Evolutionary conservation across 2,797 vertebrate species (phyloP), one percentile per base, ranked within the genome.

Genomic region (Melanotaenia boesemani): DNA sequence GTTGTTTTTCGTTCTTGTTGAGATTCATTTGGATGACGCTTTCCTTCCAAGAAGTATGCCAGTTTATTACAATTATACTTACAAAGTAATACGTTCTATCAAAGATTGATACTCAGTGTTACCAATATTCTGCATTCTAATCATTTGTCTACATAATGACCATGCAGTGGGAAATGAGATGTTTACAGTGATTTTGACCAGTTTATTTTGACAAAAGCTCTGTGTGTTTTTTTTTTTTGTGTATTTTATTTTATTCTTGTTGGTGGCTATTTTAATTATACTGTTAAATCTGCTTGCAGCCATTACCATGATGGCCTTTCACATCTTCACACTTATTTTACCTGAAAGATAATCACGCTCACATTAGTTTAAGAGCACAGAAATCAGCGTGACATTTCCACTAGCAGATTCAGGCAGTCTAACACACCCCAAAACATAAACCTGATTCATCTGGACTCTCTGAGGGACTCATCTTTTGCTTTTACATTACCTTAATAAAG

Each of bases 311-410:
- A 65, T 83, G 85, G 69, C 85, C 77, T 91, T 91, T 88, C 82
- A 88, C 66, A 16, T 84, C 68, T 85, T 86, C 80, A 79, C 83
- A 81, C 76, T 58, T 69, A 63, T 79, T 67, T 81, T 76, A 82
- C 74, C 84, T 83, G 72, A 41, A 69, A 84, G 67, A 80, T 79
- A 88, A 82, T 88, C 72, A 61, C 80, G 82, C 67, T 39, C 37
- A 65, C 65, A 74, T 86, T 82, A 58, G 77, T 86, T 77, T 84
- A 75, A 84, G 89, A 84, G 72, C 79, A 75, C 44, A 76, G 46
- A 41, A 79, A 77, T 88, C 77, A 76, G 67, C 71, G 70, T 88
- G 86, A 89, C 87, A 90, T 91, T 92, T 89, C 64, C 76, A 74
- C 22, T 11, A 48, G 63, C 75, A 72, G 79, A 78, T 81, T 84